Percentiles rank a stretch among this genome's conserved stretches.
phyloP scores from a whole-genome alignment of 92 coral and sea anemone species.

The Pocillopora meandrina region DNA sequence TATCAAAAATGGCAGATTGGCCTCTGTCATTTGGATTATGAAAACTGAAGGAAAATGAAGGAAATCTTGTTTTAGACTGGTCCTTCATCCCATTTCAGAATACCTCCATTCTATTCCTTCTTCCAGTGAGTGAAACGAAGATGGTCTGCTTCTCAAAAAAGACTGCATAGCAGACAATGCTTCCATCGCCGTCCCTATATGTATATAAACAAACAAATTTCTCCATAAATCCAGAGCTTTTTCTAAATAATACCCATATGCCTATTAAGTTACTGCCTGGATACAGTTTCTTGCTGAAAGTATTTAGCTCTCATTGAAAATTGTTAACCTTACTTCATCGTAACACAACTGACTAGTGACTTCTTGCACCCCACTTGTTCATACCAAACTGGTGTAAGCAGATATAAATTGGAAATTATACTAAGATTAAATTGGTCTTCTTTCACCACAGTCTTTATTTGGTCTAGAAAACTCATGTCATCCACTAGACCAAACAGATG shows the following conservation, averaged over 20 bases:
- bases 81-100: too few relatives aligned
- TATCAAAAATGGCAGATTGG: not conserved
- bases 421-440: too few relatives aligned
- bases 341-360: too few relatives aligned
- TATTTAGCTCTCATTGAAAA: too few relatives aligned
- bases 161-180: slow-evolving; percentile 94
- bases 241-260: not conserved
- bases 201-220: not conserved
- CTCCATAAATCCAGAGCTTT: too few relatives aligned
- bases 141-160: slow-evolving; percentile 90
- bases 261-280: not conserved
- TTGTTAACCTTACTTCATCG: too few relatives aligned
- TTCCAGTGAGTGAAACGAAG: slow-evolving; percentile 77
- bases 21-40: not conserved
- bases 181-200: slow-evolving; percentile 94
- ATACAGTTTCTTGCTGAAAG: not conserved
- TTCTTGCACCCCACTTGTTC: too few relatives aligned
- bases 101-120: slow-evolving; percentile 99
- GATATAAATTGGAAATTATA: too few relatives aligned
- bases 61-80: not conserved
- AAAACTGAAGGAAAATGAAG: not conserved
- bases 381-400: too few relatives aligned
- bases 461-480: too few relatives aligned
- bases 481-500: too few relatives aligned
- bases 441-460: too few relatives aligned